Evolutionary conservation across 2,888 invertebrate species (phyloP), one percentile per base, ranked within the genome.

Genomic region (Didymodactylos carnosus): DNA sequence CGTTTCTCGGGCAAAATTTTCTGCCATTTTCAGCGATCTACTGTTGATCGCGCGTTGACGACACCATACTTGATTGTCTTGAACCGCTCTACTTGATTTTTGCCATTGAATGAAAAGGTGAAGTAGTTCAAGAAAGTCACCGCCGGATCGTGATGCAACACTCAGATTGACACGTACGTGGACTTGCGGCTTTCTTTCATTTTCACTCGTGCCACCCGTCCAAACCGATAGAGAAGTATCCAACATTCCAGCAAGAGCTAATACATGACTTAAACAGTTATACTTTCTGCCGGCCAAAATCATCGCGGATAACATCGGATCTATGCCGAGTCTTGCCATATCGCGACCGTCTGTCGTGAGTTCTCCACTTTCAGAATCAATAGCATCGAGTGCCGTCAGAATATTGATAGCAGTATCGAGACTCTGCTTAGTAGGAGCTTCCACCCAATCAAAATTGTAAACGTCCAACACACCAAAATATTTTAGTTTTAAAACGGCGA

Each of bases 401-500:
- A 76, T 76, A 13, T 76, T 69, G 71, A 76, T 62, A 11, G 78
- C 75, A 10, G 69, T 72, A 13, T 49, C 7, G 27, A 78, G 73
- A 19, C 74, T 75, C 6, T 72, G 71, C 23, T 43, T 19, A 7
- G 51, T 49, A 14, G 69, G 72, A 13, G 75, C 25, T 40, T 43
- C 69, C 25, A 75, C 19, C 39, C 62, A 71, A n/a, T 51, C 70
- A 43, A 71, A 75, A 16, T 62, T 5, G 8, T 8, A 1, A 10
- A 62, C 35, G 11, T 62, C 35, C 7, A 62, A 29, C 19, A 62
- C 11, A 6, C 35, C 8, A 5, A 62, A 35, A 35, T 62, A 11
- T 35, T 81, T 74, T 7, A 83, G 79, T 62, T 80, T 80, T 8
- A 82, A 77, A 40, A 82, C 70, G 19, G 79, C 80, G 70, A 80